Conservation (phyloP, 2,888 invertebrate species). For the Apamea monoglypha region DNA sequence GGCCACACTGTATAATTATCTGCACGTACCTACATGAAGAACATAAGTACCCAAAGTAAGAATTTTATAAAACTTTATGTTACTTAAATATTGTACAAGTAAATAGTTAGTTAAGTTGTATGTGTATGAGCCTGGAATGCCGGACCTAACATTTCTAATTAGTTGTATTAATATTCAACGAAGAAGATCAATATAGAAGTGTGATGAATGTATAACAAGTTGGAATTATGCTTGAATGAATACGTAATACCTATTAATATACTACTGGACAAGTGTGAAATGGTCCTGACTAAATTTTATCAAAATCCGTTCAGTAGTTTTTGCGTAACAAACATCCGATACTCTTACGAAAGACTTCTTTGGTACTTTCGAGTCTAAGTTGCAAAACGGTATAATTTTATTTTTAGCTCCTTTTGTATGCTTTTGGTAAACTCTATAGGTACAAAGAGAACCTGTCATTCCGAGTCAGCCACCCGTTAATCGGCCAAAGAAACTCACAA, state of each 20-base stretch:
- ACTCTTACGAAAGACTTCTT: not conserved
- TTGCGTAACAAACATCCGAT: too few relatives aligned
- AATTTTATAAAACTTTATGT: constrained; percentile 1
- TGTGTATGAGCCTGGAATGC: constrained; percentile 42
- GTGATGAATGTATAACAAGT: constrained; percentile 43
- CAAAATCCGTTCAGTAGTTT: too few relatives aligned
- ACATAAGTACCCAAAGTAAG: not conserved
- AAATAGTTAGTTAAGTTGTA: constrained; percentile 20
- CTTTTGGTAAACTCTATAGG: not conserved
- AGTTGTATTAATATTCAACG: constrained; percentile 48
- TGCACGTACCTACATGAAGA: not conserved
- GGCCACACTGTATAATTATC: too few relatives aligned
- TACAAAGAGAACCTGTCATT: too few relatives aligned
- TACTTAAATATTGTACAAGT: constrained; percentile 43
- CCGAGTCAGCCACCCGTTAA: not conserved
- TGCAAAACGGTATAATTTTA: not conserved
- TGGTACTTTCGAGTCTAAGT: not conserved
- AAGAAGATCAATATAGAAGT: constrained; percentile 52
- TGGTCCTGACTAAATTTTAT: not conserved
- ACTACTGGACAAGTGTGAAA: not conserved
- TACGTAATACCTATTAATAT: not conserved
- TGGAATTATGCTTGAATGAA: constrained; percentile 9
- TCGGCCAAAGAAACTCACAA: not conserved
- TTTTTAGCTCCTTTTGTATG: not conserved
- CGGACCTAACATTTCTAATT: constrained; percentile 58